phyloP scores from a whole-genome alignment of 1,140 invertebrate species.

The Panagrolaimus sp. region DNA sequence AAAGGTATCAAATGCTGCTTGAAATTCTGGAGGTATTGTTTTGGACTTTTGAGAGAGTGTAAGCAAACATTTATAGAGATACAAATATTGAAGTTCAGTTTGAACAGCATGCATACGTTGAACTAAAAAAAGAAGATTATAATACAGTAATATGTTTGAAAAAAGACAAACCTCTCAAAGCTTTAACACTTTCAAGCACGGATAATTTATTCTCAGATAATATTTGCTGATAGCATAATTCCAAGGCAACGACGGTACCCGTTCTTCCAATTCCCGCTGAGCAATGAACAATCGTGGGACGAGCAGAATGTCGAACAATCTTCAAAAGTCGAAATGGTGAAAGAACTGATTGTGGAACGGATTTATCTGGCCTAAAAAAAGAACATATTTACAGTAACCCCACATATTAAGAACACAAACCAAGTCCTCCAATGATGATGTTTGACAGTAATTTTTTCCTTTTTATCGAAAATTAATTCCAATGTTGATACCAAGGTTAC shows the following conservation, averaged over 20 bases:
- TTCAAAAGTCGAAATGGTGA: constrained; percentile 30
- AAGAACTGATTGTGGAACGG: constrained; percentile 25
- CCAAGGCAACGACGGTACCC: constrained; percentile 21
- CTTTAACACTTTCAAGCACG: constrained; percentile 25
- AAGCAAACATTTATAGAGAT: constrained; percentile 19
- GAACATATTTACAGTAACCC: too few relatives aligned
- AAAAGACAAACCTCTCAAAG: constrained; percentile 19
- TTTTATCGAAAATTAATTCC: constrained; percentile 13
- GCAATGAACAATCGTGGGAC: constrained; percentile 27
- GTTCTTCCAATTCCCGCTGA: constrained; percentile 28
- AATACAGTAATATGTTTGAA: background rate
- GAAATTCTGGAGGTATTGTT: background rate
- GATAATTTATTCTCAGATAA: constrained; percentile 17
- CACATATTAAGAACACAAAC: background rate
- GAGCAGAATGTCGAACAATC: background rate
- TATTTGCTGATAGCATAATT: constrained; percentile 15
- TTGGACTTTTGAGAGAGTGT: background rate
- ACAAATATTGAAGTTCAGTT: constrained; percentile 28
- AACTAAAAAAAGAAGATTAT: constrained; percentile 15
- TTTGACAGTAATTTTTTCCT: constrained; percentile 20
- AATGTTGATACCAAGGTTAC: constrained; percentile 16
- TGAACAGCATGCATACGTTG: constrained; percentile 30
- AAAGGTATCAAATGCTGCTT: too few relatives aligned
- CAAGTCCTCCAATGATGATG: constrained; percentile 30
- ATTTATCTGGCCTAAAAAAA: constrained; percentile 20